Conservation (phyloP, 2,888 invertebrate species). For the Luperina nickerlii region DNA sequence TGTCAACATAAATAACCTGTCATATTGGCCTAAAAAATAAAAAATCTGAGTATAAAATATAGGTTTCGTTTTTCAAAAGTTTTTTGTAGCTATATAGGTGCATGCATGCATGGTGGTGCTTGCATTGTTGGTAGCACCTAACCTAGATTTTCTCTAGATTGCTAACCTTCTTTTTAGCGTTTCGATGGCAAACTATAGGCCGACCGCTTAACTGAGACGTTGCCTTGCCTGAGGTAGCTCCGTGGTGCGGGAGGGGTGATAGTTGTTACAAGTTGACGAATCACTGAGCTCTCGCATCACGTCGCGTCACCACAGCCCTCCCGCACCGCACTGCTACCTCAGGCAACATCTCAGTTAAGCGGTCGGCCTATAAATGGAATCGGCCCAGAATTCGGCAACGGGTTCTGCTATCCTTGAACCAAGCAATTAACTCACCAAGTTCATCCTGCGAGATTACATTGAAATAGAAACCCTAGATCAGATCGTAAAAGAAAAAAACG, state of each 20-base stretch:
- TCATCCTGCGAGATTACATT: conserved; percentile 12
- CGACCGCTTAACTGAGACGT: too few species aligned
- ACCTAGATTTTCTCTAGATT: not conserved
- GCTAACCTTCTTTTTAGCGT: not conserved
- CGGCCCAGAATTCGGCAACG: not conserved
- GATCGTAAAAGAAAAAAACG: conserved; percentile 31
- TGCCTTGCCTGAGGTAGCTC: too few species aligned
- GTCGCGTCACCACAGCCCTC: too few species aligned
- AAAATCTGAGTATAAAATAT: too few species aligned
- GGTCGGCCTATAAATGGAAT: not conserved
- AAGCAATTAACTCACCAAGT: not conserved
- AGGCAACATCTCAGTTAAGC: too few species aligned
- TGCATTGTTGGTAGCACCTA: not conserved
- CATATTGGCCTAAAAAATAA: too few species aligned
- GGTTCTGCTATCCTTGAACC: conserved; percentile 14
- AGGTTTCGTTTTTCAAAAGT: not conserved
- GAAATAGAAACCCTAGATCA: conserved; percentile 29
- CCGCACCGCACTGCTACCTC: too few species aligned
- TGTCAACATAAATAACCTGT: too few species aligned
- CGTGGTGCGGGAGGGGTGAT: too few species aligned
- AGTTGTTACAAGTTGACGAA: too few species aligned
- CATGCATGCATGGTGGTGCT: too few species aligned
- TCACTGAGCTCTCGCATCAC: too few species aligned
- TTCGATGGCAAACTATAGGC: not conserved
- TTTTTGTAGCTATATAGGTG: not conserved